Conservation (phyloP, 2,888 invertebrate genomes). For the Hypolimnas misippus region DNA sequence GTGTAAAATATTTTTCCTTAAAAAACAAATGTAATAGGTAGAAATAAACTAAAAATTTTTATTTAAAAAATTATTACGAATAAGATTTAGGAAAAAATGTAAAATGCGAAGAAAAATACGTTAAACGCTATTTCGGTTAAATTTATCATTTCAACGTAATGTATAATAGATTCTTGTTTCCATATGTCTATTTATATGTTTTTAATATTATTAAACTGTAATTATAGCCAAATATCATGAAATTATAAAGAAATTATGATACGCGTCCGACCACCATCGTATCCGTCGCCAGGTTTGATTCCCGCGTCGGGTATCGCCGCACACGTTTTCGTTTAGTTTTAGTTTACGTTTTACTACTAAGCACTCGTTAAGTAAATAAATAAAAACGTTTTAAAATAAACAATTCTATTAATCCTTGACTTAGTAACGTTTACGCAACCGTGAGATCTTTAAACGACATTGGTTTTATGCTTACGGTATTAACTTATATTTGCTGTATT, state of each 20-base stretch:
- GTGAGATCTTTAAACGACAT: conserved; percentile 59
- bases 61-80: too few relatives aligned
- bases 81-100: too few relatives aligned
- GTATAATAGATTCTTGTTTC: too few relatives aligned
- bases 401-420: conserved; percentile 74
- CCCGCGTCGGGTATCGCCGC: conserved; percentile 55
- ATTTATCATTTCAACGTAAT: too few relatives aligned
- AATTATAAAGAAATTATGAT: not conserved
- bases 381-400: conserved; percentile 78
- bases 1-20: too few relatives aligned
- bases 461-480: conserved; percentile 30
- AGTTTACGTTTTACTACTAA: conserved; percentile 78
- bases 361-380: conserved; percentile 81
- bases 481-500: not conserved
- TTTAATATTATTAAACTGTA: not conserved
- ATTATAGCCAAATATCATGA: not conserved
- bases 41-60: too few relatives aligned
- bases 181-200: too few relatives aligned
- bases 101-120: too few relatives aligned
- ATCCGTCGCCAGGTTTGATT: conserved; percentile 55
- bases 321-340: conserved; percentile 45
- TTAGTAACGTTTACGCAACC: conserved; percentile 72
- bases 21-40: too few relatives aligned
- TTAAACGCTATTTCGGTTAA: too few relatives aligned
- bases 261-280: conserved; percentile 11